phyloP scores from a whole-genome alignment of 2,888 invertebrate species.

The Caenorhabditis japonica region DNA sequence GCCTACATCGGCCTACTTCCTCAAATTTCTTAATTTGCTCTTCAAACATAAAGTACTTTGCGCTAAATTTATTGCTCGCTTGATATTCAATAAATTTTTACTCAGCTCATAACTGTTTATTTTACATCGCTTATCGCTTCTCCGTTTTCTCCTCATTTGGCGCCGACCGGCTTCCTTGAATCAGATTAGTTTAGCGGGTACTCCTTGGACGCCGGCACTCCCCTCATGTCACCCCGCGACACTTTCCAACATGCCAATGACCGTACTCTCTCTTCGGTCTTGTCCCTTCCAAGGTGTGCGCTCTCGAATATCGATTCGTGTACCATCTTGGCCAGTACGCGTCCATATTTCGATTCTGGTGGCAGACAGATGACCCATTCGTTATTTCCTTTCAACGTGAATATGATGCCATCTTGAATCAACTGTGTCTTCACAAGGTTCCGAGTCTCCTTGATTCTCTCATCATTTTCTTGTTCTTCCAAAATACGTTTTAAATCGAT shows the following conservation, averaged over 20 bases:
- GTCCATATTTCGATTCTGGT: conserved; percentile 1
- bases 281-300: neutral
- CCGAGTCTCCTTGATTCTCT: neutral
- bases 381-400: neutral
- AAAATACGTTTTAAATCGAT: neutral
- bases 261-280: neutral
- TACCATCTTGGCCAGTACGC: neutral
- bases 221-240: no score
- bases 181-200: no score
- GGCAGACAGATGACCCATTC: conserved; percentile 1
- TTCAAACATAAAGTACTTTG: no score
- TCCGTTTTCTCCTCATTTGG: no score
- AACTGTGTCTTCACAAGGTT: neutral
- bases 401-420: neutral
- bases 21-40: no score
- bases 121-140: no score
- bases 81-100: no score
- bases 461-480: neutral
- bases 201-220: no score
- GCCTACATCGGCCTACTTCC: no score
- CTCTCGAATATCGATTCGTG: conserved; percentile 3
- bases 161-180: no score
- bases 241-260: neutral
- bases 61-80: no score
- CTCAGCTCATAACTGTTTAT: no score